Base-by-base conservation (phyloP, 2,888 invertebrate genomes). In the Steinernema scapterisci region DNA sequence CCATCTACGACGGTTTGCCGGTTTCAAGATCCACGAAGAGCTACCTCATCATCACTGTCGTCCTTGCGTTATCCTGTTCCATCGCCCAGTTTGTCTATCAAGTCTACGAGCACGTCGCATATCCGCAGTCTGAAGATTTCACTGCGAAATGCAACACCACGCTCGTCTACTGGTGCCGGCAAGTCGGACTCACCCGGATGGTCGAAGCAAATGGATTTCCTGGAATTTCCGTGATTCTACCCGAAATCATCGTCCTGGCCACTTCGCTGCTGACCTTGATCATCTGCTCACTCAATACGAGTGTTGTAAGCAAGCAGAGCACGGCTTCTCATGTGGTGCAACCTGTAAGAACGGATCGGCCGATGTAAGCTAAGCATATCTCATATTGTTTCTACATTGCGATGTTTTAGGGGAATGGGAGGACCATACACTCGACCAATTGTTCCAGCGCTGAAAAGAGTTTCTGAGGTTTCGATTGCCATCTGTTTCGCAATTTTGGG, bases 391-490 rank as follows among this genome's bases (percentile, higher is more conserved):
- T 9, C 38, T 38, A 38, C 3, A 3, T 13, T 5, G 16, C 5
- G 46, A 2, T 71, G 5, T 71, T 73, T 21, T 6, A 73, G 56
- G 21, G 71, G 44, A 11, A 54, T 72, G 27, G 25, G 31, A 13
- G 43, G 75, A 48, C 38, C 25, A 19, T 45, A 73, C 27, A 48
- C 73, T n/a, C 38, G 45, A 21, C 78, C 79, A 1, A 44, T 82
- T n/a, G 52, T 74, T 19, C 80, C 78, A 43, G 77, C 83, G 0
- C 46, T 85, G 27, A 76, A 83, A 25, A 52, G 85, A 21, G 73
- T 82, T 23, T 81, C 85, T 27, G 85, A 85, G 70, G 80, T 83
- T 16, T 63, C 80, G 44, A 79, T 85, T 19, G 78, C 83, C 52
- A 74, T 85, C 19, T 77, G 81, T 73, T 79, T 84, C 16, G 82